Conservation (phyloP, 2,888 invertebrate genomes). For the Tetragonula carbonaria region DNA sequence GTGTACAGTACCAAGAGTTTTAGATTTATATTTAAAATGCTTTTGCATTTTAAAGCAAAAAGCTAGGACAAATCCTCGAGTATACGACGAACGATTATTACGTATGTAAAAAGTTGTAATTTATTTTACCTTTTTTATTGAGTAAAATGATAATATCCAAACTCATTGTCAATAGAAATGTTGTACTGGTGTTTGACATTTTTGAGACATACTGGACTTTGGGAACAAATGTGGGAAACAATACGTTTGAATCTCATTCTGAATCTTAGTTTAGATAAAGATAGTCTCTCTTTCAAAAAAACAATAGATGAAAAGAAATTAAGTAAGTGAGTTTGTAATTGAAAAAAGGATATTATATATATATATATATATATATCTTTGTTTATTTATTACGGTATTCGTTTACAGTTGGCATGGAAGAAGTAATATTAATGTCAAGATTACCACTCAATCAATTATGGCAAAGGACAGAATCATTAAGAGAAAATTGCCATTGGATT, state of each 20-base stretch:
- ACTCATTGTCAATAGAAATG: constrained; percentile 73
- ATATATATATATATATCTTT: background rate
- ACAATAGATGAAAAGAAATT: constrained; percentile 84
- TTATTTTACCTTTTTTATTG: constrained; percentile 1
- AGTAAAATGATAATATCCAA: constrained; percentile 22
- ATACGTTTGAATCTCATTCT: constrained; percentile 89
- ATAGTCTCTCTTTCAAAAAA: constrained; percentile 71
- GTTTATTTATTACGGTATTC: constrained; percentile 25
- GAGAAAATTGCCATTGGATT: constrained; percentile 90
- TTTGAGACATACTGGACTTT: constrained; percentile 89
- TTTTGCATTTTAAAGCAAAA: constrained; percentile 84
- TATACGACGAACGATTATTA: constrained; percentile 77
- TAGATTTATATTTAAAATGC: constrained; percentile 86
- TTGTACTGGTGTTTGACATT: constrained; percentile 86
- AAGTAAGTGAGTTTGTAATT: constrained; percentile 72
- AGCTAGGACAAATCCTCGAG: constrained; percentile 70
- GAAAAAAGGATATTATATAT: background rate
- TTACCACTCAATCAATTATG: constrained; percentile 90
- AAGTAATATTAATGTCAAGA: constrained; percentile 87
- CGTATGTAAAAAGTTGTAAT: constrained; percentile 63
- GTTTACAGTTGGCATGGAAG: constrained; percentile 86
- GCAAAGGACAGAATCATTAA: constrained; percentile 90
- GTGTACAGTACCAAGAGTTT: constrained; percentile 86
- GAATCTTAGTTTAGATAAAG: constrained; percentile 84
- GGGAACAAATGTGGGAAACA: constrained; percentile 91